Evolutionary conservation across 35 echinoderm and acorn worm species (phyloP).

Genomic region (Ophiothrix spiculata): DNA sequence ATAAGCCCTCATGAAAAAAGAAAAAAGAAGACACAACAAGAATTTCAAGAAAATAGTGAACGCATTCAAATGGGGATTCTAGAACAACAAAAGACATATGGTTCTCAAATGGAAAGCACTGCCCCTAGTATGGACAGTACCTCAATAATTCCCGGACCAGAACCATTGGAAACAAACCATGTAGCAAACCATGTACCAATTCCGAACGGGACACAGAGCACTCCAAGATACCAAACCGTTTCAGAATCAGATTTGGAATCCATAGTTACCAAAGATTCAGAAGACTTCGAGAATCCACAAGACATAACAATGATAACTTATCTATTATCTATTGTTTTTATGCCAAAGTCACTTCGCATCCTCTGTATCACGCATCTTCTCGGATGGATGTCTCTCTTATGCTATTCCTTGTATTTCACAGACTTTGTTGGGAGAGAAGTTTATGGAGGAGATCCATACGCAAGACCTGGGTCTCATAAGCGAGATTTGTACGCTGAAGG

Average conservation of each 20-base stretch:
- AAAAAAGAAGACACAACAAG: constrained; percentile 16
- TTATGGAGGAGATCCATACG: constrained; percentile 79
- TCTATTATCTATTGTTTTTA: constrained; percentile 77
- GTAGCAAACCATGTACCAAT: neutral
- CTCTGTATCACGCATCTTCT: constrained; percentile 91
- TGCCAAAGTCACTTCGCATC: constrained; percentile 82
- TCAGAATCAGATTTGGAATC: neutral
- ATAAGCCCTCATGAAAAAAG: constrained; percentile 57
- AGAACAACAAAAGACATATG: constrained; percentile 61
- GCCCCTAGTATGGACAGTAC: neutral
- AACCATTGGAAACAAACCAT: neutral
- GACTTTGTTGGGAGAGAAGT: constrained; percentile 92
- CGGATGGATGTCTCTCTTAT: constrained; percentile 97
- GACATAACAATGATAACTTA: constrained; percentile 65
- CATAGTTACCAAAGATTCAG: constrained; percentile 5
- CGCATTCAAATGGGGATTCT: constrained; percentile 66
- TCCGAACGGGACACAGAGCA: neutral
- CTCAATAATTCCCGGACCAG: neutral
- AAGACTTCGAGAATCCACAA: neutral
- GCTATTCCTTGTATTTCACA: constrained; percentile 96
- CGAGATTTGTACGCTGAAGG: constrained; percentile 68
- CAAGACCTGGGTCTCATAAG: constrained; percentile 48
- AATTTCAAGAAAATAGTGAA: constrained; percentile 8
- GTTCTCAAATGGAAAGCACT: constrained; percentile 30
- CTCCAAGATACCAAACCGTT: constrained; percentile 18